phyloP scores from a whole-genome alignment of 2,888 invertebrate genomes.

The Apodemia zela region DNA sequence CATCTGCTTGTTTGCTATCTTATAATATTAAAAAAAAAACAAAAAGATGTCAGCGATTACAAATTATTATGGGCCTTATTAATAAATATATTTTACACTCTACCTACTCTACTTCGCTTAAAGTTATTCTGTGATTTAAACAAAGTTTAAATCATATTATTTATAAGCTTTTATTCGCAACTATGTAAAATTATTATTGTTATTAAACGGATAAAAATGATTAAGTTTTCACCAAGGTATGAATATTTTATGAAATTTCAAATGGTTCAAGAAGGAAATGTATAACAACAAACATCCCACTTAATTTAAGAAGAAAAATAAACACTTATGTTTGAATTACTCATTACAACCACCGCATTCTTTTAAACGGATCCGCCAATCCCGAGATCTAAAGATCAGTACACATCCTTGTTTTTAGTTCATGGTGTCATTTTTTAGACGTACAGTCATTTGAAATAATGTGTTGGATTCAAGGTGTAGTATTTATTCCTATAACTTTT shows the following conservation, averaged over 20 bases:
- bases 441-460: neutral
- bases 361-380: constrained; percentile 31
- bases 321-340: constrained; percentile 39
- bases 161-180: too few relatives aligned
- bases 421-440: constrained; percentile 21
- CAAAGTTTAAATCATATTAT: too few relatives aligned
- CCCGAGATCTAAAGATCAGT: constrained; percentile 25
- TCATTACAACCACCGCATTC: constrained; percentile 32
- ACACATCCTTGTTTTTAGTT: constrained; percentile 35
- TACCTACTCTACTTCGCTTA: too few relatives aligned
- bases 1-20: too few relatives aligned
- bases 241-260: neutral
- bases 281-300: constrained; percentile 12
- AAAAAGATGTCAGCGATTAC: too few relatives aligned
- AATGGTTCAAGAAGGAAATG: constrained; percentile 6
- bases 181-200: too few relatives aligned
- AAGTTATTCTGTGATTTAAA: too few relatives aligned
- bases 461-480: neutral
- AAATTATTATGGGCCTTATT: too few relatives aligned
- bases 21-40: too few relatives aligned
- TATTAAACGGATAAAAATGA: too few relatives aligned
- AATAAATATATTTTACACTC: too few relatives aligned
- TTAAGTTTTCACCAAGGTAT: too few relatives aligned
- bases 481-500: neutral
- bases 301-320: constrained; percentile 28